phyloP scores from a whole-genome alignment of 2,888 invertebrate species.

The Eristalinus aeneus region DNA sequence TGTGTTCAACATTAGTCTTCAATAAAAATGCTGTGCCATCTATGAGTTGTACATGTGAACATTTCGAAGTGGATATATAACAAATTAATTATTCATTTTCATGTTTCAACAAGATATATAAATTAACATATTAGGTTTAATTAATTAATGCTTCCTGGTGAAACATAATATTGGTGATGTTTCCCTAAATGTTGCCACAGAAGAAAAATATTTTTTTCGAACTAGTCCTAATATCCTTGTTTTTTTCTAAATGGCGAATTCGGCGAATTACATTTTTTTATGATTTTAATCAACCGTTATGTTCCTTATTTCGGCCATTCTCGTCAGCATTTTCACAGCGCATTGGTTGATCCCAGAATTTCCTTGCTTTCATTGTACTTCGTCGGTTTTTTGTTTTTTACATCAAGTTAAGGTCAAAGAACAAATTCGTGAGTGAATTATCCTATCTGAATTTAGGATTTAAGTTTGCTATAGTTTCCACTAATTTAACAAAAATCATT shows the following conservation, averaged over 20 bases:
- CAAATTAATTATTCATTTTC: no score
- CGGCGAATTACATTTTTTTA: background rate
- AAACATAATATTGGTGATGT: no score
- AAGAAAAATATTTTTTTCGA: background rate
- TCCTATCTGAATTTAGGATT: no score
- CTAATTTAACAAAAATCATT: background rate
- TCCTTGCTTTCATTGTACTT: background rate
- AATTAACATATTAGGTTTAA: no score
- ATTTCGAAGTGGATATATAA: no score
- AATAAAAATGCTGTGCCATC: background rate
- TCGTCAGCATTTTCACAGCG: background rate
- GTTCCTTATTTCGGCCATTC: conserved; percentile 8
- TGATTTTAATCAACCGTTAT: conserved; percentile 26
- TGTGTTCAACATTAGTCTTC: no score
- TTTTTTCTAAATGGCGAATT: no score
- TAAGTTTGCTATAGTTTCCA: background rate
- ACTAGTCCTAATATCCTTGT: background rate
- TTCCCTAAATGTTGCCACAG: background rate
- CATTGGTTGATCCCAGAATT: background rate
- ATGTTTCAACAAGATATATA: no score
- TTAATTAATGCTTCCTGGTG: no score
- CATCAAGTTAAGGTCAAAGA: no score
- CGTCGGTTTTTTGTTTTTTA: background rate
- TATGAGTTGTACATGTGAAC: background rate
- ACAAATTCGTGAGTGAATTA: no score